Evolutionary conservation across 2,797 vertebrate species (phyloP).

Genomic region (Xiphophorus birchmanni): DNA sequence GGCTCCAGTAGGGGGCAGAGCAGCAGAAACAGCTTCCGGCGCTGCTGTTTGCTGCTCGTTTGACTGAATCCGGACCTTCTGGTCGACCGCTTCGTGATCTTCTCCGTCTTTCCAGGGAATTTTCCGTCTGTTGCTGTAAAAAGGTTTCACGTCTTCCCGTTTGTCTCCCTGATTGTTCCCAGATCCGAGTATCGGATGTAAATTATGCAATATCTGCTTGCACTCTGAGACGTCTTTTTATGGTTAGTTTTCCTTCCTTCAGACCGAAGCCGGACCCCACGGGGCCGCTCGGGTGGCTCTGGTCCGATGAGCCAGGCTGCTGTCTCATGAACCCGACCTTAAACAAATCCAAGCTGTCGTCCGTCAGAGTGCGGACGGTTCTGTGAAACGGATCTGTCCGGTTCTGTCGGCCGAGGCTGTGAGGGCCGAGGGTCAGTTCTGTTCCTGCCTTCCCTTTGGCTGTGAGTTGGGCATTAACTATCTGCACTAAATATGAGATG

Average conservation of each 20-base stretch:
- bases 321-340: constrained; percentile 84
- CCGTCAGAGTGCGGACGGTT: constrained; percentile 81
- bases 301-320: not conserved
- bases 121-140: constrained; percentile 89
- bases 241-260: constrained; percentile 54
- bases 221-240: constrained; percentile 77
- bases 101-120: constrained; percentile 72
- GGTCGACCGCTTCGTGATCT: constrained; percentile 48
- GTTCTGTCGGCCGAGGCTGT: constrained; percentile 55
- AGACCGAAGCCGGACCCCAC: constrained; percentile 57
- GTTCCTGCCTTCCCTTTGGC: constrained; percentile 86
- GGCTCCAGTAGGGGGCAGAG: not conserved
- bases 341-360: constrained; percentile 86
- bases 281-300: constrained; percentile 34
- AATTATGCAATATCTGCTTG: constrained; percentile 99
- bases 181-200: constrained; percentile 78
- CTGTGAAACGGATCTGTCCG: not conserved
- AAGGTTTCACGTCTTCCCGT: constrained; percentile 85
- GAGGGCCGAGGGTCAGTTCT: constrained; percentile 83
- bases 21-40: not conserved
- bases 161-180: constrained; percentile 70
- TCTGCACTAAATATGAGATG: constrained; percentile 92
- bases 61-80: constrained; percentile 16
- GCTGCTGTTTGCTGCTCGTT: constrained; percentile 14
- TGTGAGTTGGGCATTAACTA: constrained; percentile 98